These are phyloP conservation scores for Peromyscus attwateri DNA, from an alignment of 2,797 vertebrate genomes.

Conservation along the genomic window DNA sequence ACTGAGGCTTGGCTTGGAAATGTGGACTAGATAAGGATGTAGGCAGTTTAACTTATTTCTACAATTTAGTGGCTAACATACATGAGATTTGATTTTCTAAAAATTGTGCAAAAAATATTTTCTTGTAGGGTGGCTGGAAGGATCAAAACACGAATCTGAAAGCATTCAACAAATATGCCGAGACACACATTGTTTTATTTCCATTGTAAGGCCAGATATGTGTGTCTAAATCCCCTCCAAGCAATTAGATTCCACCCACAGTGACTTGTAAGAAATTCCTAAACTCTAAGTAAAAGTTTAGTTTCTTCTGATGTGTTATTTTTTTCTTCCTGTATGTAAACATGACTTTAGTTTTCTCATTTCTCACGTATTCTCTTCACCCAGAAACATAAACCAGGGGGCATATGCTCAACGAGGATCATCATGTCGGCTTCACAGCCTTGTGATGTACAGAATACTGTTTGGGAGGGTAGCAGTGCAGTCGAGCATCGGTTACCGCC, in stretches of 20 bases:
- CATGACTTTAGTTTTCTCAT: not conserved
- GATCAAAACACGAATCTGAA: not conserved
- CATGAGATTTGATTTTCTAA: not conserved
- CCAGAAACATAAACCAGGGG: not conserved
- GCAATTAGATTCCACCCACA: not conserved
- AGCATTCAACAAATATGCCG: not conserved
- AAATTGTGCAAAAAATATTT: conserved; percentile 38
- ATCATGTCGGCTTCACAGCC: not conserved
- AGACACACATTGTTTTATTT: not conserved
- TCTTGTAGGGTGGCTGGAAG: not conserved
- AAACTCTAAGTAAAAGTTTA: not conserved
- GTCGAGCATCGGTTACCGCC: not conserved
- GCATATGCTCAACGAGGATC: not conserved
- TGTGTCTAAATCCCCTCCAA: not conserved
- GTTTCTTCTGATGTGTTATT: not conserved
- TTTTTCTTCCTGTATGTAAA: not conserved
- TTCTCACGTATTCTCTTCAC: conserved; percentile 6
- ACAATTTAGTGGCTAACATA: not conserved
- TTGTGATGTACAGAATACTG: not conserved
- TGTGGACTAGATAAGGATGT: not conserved
- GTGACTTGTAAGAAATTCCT: not conserved
- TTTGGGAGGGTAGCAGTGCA: not conserved
- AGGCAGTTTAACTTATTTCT: not conserved
- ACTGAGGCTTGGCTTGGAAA: not conserved
- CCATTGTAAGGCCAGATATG: not conserved